Base-by-base conservation (phyloP, 2,888 invertebrate genomes). In the Erebia palarica region DNA sequence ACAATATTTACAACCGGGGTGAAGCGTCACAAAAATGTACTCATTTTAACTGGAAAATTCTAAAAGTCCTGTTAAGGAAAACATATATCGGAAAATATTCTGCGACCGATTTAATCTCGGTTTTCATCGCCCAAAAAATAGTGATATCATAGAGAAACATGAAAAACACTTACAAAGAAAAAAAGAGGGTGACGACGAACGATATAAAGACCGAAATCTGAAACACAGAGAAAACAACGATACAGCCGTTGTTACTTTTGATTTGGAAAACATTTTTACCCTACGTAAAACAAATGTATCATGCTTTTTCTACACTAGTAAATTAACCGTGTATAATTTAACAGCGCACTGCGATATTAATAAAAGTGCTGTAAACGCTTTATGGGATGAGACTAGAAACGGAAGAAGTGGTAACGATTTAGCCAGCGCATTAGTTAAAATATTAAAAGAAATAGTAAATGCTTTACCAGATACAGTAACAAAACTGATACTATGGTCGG, bases 281-380 rank as follows among this genome's bases (percentile, higher is more conserved):
- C 53, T 53, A 16, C 53, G 16, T 16, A 53, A 53, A 53, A 16
- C 53, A 16, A 53, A 53, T 53, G 53, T n/a, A 44, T 44, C 44
- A 44, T 44, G 44, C 44, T 44, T 51, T 51, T 51, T 51, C n/a
- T 51, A 51, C 53, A 53, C 53, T 16, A 53, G 53, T 53, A 53
- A 53, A 53, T 53, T 53, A 53, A 53, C 53, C 16, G 53, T 53
- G 53, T 53, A 53, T 9, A 53, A 53, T 53, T 53, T 16, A 16
- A 49, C 49, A 49, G 49, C 14, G 49, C 49, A 49, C 49, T 49
- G 49, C 49, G 49, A 49, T 49, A 49, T 53, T 53, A 53, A 53
- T 53, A 53, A 53, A 53, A 53, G 53, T 53, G 53, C 53, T 53
- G 53, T 53, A 53, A 53, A 53, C 9, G 53, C 53, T 53, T 53